Conservation (phyloP, 2,797 vertebrate species). For the Dermochelys coriacea region DNA sequence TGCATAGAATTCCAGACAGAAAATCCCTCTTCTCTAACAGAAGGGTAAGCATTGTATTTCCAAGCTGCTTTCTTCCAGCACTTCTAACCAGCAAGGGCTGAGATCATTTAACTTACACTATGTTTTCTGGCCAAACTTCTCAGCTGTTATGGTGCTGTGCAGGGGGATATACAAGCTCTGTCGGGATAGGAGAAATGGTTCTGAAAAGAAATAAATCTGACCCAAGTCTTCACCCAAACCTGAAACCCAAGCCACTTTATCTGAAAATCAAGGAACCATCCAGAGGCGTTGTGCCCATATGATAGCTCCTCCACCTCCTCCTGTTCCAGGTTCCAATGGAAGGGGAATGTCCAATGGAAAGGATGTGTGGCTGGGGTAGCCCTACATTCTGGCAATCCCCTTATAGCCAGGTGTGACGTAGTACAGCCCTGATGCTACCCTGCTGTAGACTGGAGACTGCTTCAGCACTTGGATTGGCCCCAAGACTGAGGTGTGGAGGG, state of each 20-base stretch:
- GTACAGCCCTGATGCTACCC: not conserved
- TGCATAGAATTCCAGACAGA: conserved; percentile 20
- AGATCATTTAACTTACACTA: not conserved
- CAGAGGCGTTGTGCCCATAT: not conserved
- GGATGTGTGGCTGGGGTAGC: not conserved
- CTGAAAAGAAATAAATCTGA: not conserved
- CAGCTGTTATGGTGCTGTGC: not conserved
- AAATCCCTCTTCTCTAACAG: conserved; percentile 37
- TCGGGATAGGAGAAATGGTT: not conserved
- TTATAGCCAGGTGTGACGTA: not conserved
- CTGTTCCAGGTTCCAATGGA: not conserved
- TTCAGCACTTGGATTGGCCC: not conserved
- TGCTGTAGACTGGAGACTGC: not conserved
- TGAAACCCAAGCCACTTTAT: not conserved
- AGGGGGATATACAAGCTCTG: not conserved
- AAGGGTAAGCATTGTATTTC: not conserved
- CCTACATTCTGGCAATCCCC: not conserved
- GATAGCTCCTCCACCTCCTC: not conserved
- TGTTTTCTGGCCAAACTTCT: not conserved
- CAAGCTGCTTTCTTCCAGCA: conserved; percentile 41
- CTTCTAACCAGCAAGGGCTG: not conserved
- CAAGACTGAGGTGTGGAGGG: not conserved
- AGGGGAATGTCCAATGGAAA: not conserved
- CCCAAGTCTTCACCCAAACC: not conserved
- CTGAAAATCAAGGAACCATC: not conserved